Percentiles rank a stretch among this genome's conserved stretches.
Conservation (phyloP, 2,797 vertebrate species). For the Esox lucius region DNA sequence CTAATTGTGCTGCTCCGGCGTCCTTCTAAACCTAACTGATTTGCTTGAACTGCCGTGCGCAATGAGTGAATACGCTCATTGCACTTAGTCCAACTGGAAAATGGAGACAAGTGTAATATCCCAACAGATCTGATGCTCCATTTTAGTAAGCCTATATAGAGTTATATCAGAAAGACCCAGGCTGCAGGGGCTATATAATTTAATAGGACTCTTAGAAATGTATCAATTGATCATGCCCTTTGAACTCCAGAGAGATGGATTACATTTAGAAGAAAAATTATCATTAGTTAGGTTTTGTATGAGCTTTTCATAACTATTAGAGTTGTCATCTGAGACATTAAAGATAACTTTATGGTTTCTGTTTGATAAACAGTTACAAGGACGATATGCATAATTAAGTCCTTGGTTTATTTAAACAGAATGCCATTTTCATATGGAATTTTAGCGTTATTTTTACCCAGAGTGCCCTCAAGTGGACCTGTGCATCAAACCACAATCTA, state of each 20-base stretch:
- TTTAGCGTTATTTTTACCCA: no score
- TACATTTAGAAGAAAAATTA: no score
- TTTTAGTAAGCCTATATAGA: slow-evolving; percentile 22
- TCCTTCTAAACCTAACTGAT: slow-evolving; percentile 23
- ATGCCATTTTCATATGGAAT: no score
- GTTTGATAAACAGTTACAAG: no score
- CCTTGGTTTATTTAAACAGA: no score
- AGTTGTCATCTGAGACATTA: no score
- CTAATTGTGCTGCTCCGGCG: slow-evolving; percentile 32
- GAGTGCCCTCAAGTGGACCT: no score
- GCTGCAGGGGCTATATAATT: not conserved
- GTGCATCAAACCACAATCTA: no score
- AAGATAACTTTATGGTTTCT: no score
- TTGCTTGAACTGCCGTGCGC: slow-evolving; percentile 36
- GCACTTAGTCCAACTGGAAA: slow-evolving; percentile 42
- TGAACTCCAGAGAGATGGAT: not conserved
- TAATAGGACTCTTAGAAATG: not conserved
- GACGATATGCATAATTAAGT: no score
- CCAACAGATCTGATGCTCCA: not conserved
- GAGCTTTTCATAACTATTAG: no score
- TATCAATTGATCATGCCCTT: not conserved
- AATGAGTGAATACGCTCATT: slow-evolving; percentile 36
- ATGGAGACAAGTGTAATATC: slow-evolving; percentile 12
- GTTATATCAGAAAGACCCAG: slow-evolving; percentile 26
- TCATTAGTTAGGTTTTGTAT: no score